A percentile compares a stretch with the other conserved stretches of the same genome.
Evolutionary conservation across 2,888 invertebrate species (phyloP).

Genomic region (Nomada lathburiana): DNA sequence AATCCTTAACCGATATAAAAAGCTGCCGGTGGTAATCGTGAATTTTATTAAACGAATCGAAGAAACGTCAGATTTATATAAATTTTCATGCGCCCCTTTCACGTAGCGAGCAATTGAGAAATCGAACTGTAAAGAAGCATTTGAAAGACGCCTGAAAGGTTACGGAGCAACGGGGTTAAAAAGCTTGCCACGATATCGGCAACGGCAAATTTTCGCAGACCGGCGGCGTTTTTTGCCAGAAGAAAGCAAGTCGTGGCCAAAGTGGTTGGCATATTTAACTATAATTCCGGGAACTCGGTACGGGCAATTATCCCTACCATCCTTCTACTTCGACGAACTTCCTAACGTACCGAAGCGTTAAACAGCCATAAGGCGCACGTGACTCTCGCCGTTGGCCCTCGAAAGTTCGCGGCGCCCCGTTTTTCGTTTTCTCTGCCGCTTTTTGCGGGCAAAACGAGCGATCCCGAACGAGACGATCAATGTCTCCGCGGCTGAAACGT

Average conservation of each 20-base stretch:
- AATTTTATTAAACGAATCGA: not conserved
- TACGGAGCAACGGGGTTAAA: not conserved
- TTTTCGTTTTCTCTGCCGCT: not conserved
- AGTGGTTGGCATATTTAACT: conserved; percentile 39
- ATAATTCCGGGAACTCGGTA: conserved; percentile 49
- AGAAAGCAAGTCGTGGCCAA: conserved; percentile 22
- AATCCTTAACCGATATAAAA: too few species aligned
- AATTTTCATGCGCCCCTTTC: not conserved
- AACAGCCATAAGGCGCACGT: conserved; percentile 64
- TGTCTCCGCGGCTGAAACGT: not conserved
- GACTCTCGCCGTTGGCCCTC: conserved; percentile 35
- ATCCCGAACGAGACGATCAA: not conserved
- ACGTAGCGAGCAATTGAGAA: not conserved
- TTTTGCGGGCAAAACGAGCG: not conserved
- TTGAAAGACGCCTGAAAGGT: not conserved
- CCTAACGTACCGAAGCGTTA: conserved; percentile 49
- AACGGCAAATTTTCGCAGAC: not conserved
- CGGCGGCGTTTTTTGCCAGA: conserved; percentile 2
- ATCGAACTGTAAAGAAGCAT: not conserved
- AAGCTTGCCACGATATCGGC: not conserved
- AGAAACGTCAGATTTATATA: not conserved
- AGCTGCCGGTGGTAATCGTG: not conserved
- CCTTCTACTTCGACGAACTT: conserved; percentile 47
- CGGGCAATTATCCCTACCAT: conserved; percentile 68
- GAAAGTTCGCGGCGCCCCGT: conserved; percentile 35